Evolutionary conservation across 2,113 vertebrate genomes (phyloP).

Genomic region (Spea multiplicata): DNA sequence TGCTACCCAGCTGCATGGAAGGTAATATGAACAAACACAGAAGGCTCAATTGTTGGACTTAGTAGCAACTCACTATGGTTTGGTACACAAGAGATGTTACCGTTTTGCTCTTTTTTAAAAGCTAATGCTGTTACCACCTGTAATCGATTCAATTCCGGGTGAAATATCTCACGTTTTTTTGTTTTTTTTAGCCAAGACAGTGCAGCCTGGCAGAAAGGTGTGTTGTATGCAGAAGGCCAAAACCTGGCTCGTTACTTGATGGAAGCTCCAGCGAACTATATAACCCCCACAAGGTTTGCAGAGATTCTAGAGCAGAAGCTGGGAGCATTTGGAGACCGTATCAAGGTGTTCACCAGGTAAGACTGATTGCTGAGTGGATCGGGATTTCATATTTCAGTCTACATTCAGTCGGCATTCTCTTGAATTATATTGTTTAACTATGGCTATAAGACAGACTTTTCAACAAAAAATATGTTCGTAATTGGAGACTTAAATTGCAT

Average conservation of each 20-base stretch:
- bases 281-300: constrained; percentile 87
- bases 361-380: neutral
- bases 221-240: constrained; percentile 85
- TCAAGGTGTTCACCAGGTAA: constrained; percentile 83
- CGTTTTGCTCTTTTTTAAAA: no score
- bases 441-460: no score
- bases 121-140: no score
- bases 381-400: no score
- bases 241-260: constrained; percentile 89
- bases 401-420: no score
- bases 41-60: no score
- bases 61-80: no score
- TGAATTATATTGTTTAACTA: no score
- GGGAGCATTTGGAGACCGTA: constrained; percentile 62
- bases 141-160: no score
- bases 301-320: constrained; percentile 80
- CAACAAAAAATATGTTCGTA: no score
- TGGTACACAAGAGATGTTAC: no score
- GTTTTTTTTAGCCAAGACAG: constrained; percentile 64
- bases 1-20: constrained; percentile 73
- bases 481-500: no score
- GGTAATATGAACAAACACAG: constrained; percentile 63
- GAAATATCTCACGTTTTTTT: neutral
- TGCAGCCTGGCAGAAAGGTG: constrained; percentile 81
- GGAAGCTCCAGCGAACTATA: constrained; percentile 90